Evolutionary conservation across 2,797 vertebrate genomes (phyloP).

Genomic region (Ptychadena robeensis): DNA sequence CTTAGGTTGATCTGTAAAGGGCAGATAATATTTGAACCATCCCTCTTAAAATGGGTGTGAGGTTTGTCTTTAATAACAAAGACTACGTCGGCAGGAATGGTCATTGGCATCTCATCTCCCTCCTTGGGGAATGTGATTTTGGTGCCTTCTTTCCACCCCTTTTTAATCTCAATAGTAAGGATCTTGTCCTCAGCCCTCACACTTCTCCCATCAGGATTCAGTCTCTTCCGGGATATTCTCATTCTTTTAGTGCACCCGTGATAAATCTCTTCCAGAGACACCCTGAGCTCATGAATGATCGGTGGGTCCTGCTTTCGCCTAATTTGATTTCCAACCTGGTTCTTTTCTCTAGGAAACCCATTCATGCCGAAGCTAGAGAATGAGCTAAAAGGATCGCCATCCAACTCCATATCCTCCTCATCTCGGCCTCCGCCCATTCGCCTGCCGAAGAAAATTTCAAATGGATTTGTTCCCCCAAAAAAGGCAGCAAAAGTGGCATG

Average conservation of each 20-base stretch:
- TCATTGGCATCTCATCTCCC: constrained; percentile 90
- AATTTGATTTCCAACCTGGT: constrained; percentile 82
- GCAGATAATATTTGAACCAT: constrained; percentile 95
- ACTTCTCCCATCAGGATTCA: constrained; percentile 93
- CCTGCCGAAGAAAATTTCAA: constrained; percentile 97
- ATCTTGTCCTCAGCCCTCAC: constrained; percentile 95
- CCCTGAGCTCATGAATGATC: constrained; percentile 92
- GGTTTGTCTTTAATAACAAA: constrained; percentile 99
- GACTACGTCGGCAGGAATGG: constrained; percentile 96
- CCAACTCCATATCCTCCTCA: constrained; percentile 93
- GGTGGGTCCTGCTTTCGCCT: constrained; percentile 95
- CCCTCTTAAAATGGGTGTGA: constrained; percentile 92
- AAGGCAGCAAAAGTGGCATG: constrained; percentile 97
- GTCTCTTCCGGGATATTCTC: constrained; percentile 95
- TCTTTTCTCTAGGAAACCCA: constrained; percentile 92
- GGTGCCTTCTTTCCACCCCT: constrained; percentile 98
- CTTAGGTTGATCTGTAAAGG: constrained; percentile 90
- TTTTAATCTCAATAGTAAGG: constrained; percentile 96
- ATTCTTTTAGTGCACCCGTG: constrained; percentile 95
- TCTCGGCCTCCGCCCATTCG: constrained; percentile 88
- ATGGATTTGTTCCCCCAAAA: constrained; percentile 95
- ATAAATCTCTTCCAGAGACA: constrained; percentile 95
- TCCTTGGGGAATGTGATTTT: constrained; percentile 98
- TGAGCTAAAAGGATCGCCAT: constrained; percentile 90
- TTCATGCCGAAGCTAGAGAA: constrained; percentile 93